These are phyloP conservation scores for Leucophenga montana DNA, from an alignment of 2,888 invertebrate genomes.

Conservation along the genomic window DNA sequence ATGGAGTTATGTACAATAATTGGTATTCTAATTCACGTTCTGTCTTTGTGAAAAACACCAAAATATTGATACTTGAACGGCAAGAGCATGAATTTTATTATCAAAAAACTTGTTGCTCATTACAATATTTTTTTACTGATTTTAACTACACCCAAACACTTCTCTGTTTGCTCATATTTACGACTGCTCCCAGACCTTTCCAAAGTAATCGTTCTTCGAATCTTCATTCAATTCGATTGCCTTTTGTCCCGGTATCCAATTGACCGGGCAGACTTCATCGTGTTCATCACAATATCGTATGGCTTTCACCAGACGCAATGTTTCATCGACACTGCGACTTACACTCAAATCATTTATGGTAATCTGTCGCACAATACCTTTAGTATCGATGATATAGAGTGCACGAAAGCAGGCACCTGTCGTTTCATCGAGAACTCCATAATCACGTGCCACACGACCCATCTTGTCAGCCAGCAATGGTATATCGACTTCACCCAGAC, in stretches of 20 bases:
- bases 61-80: no score
- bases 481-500: conserved; percentile 93
- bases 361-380: conserved; percentile 90
- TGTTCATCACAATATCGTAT: conserved; percentile 95
- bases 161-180: no score
- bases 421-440: conserved; percentile 91
- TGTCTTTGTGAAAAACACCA: no score
- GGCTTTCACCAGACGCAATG: conserved; percentile 92
- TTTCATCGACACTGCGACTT: conserved; percentile 91
- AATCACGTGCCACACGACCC: conserved; percentile 85
- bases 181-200: conserved; percentile 31
- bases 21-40: no score
- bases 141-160: no score
- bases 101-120: no score
- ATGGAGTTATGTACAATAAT: no score
- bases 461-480: conserved; percentile 95
- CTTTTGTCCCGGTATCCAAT: conserved; percentile 50
- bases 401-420: conserved; percentile 93
- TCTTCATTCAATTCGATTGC: conserved; percentile 35
- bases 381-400: conserved; percentile 92
- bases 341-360: conserved; percentile 97
- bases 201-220: conserved; percentile 49
- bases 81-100: no score
- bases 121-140: no score
- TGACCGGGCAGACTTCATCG: conserved; percentile 93